Evolutionary conservation across 2,113 vertebrate genomes (phyloP), one percentile per base, ranked within the genome.

Genomic region (Pristiophorus japonicus): DNA sequence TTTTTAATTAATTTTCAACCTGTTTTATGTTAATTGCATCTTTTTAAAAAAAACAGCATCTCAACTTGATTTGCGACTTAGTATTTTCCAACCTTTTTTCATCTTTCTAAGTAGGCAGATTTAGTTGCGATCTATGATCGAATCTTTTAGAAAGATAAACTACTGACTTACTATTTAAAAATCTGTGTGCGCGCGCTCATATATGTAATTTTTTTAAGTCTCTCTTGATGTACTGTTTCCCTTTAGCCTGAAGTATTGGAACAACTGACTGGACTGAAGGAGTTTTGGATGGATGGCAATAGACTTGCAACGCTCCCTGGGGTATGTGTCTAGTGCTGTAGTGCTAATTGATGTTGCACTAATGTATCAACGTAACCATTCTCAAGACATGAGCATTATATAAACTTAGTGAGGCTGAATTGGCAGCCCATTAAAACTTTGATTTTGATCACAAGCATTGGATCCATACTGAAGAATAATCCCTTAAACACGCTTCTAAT

Each of bases 281-380:
- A 99, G 97, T 98, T 99, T 97, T 99, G 99, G 99, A 98, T 99
- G 97, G 99, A 99, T 96, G 98, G 98, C 96, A 99, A 99, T 97
- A 98, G 98, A 97, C 97, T 99, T 96, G 98, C 98, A n/a, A 98
- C 98, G 97, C 97, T 99, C 97, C 99, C 99, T 91, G 98, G 98
- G 98, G 99, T 99, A 98, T 97, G 97, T 97, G 96, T 67, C 11
- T 84, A 6, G 3, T 65, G 62, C 65, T 78, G 22, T 95, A 38
- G 20, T 38, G 24, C 14, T 51, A 38, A 81, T 84, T 84, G 95
- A 81, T 78, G 5, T 65, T 84, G 20, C 45, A 62, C 73, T 62
- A 85, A n/a, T 95, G 62, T 6, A 94, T 14, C 20, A 66, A 94
- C 24, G 70, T 94, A 70, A 67, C 10, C 47, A 88, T 70, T 20